Conservation (phyloP, 2,797 vertebrate genomes). For the Lemur catta region DNA sequence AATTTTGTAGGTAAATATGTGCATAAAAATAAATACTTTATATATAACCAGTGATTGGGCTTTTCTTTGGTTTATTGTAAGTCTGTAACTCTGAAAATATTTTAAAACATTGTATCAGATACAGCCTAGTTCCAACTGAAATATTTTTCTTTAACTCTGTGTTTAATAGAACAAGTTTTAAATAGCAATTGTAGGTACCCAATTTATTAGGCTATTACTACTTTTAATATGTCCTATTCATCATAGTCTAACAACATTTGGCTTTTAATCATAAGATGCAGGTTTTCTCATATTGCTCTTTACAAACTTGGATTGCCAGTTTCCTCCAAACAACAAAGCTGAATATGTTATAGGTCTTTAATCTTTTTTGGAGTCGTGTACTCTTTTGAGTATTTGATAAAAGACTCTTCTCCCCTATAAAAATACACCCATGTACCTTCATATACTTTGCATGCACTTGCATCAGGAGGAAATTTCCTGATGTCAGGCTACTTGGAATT, state of each 20-base stretch:
- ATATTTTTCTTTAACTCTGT: background rate
- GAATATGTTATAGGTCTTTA: background rate
- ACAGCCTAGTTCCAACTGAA: background rate
- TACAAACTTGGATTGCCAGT: background rate
- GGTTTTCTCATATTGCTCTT: background rate
- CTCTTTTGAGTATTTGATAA: slow-evolving; percentile 13
- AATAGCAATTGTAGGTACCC: background rate
- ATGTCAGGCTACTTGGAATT: background rate
- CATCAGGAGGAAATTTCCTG: background rate
- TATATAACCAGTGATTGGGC: slow-evolving; percentile 75
- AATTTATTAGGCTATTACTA: background rate
- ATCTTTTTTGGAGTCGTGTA: background rate
- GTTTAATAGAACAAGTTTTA: background rate
- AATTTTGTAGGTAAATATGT: slow-evolving; percentile 85
- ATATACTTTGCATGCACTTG: background rate
- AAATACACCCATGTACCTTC: background rate
- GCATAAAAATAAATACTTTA: slow-evolving; percentile 85
- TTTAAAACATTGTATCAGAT: background rate
- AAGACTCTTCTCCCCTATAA: background rate
- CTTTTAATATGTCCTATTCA: background rate
- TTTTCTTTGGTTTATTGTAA: slow-evolving; percentile 55
- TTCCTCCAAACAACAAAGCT: slow-evolving; percentile 1
- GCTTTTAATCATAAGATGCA: slow-evolving; percentile 7
- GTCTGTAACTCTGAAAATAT: background rate
- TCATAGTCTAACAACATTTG: background rate